Conservation (phyloP, 2,797 vertebrate species). For the Parambassis ranga region DNA sequence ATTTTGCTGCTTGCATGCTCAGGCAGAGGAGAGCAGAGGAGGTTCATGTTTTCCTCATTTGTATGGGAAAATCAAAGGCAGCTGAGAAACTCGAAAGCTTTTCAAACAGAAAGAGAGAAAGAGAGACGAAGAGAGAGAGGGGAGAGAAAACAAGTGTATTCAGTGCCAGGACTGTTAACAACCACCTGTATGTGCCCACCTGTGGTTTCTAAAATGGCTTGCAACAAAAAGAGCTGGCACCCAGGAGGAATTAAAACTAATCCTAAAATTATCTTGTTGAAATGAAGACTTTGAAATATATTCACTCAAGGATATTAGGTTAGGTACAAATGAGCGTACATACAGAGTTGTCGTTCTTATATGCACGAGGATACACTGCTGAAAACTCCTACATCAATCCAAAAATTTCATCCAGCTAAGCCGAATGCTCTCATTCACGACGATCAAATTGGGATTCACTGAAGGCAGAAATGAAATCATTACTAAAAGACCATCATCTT, state of each 20-base stretch:
- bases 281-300: background rate
- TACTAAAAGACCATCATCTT: conserved; percentile 69
- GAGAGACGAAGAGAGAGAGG: background rate
- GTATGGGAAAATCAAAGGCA: conserved; percentile 57
- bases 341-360: background rate
- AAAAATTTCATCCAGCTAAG: background rate
- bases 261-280: conserved; percentile 30
- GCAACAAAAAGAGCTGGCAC: background rate
- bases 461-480: conserved; percentile 68
- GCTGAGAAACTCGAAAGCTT: conserved; percentile 42
- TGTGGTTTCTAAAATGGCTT: conserved; percentile 44
- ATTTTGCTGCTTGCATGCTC: conserved; percentile 2
- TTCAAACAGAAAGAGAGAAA: conserved; percentile 22
- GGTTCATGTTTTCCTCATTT: conserved; percentile 44
- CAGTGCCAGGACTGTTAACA: conserved; percentile 47
- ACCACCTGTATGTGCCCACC: conserved; percentile 60
- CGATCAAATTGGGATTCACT: conserved; percentile 55
- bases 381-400: background rate
- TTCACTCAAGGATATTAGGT: background rate
- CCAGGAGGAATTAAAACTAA: conserved; percentile 31
- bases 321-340: background rate
- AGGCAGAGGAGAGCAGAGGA: conserved; percentile 41
- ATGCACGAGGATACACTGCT: background rate
- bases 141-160: conserved; percentile 36
- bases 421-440: conserved; percentile 26